A percentile compares a stretch with the other conserved stretches of the same genome.
phyloP scores from a whole-genome alignment of 1,140 invertebrate species.

The Pantala flavescens region DNA sequence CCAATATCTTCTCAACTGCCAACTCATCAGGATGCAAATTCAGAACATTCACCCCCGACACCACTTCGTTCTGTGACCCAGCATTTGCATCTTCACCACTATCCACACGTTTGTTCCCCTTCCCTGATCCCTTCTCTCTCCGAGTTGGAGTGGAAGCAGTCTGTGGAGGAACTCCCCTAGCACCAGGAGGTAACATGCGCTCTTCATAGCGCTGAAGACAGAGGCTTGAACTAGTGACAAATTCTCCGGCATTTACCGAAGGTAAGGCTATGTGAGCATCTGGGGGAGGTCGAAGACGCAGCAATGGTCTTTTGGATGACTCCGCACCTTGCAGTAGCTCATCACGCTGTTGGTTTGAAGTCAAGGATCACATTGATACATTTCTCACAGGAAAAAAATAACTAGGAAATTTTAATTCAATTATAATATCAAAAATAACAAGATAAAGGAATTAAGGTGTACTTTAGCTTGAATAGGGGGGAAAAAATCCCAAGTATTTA shows the following conservation, averaged over 20 bases:
- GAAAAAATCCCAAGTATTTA: too few relatives aligned
- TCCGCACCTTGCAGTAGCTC: neutral
- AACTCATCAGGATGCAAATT: slow-evolving; percentile 28
- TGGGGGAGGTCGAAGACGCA: slow-evolving; percentile 41
- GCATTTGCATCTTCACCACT: slow-evolving; percentile 43
- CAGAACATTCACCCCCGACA: slow-evolving; percentile 29
- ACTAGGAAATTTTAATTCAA: too few relatives aligned
- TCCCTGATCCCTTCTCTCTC: neutral
- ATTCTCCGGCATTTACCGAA: slow-evolving; percentile 58
- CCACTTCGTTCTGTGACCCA: slow-evolving; percentile 18
- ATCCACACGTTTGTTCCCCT: slow-evolving; percentile 33
- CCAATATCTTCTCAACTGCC: neutral
- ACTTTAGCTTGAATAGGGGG: too few relatives aligned
- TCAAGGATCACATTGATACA: neutral
- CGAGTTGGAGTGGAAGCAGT: neutral
- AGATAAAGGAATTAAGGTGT: too few relatives aligned
- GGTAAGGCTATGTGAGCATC: slow-evolving; percentile 51
- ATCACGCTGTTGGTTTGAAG: neutral
- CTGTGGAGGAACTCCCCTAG: neutral
- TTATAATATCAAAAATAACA: too few relatives aligned
- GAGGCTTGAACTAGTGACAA: slow-evolving; percentile 57
- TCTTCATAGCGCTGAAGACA: slow-evolving; percentile 61
- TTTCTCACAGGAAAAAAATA: slow-evolving; percentile 9
- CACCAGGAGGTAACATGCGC: slow-evolving; percentile 34
- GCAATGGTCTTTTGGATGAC: slow-evolving; percentile 24